These are phyloP conservation scores for Magallana ariakensis DNA, from an alignment of 1,140 invertebrate genomes.

Conservation along the genomic window DNA sequence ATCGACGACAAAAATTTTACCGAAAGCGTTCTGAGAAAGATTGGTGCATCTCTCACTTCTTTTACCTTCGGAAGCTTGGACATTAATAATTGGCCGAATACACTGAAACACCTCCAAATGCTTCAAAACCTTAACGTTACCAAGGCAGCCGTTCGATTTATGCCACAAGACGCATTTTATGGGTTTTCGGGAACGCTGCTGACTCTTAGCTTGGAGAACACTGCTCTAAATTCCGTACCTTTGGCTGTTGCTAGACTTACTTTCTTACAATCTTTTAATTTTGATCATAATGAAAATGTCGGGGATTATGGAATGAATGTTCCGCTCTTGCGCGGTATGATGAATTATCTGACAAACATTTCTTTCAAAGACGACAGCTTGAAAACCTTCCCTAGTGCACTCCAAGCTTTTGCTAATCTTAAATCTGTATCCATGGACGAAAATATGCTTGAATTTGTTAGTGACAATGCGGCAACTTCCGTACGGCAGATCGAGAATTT, in stretches of 20 bases:
- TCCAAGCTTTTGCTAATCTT: conserved; percentile 46
- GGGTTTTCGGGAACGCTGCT: conserved; percentile 51
- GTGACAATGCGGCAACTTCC: conserved; percentile 48
- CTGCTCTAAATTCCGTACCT: conserved; percentile 45
- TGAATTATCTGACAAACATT: conserved; percentile 43
- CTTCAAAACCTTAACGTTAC: conserved; percentile 49
- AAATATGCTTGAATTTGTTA: conserved; percentile 53
- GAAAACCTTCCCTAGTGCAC: conserved; percentile 46
- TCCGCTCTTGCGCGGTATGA: conserved; percentile 43
- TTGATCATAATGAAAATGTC: conserved; percentile 51
- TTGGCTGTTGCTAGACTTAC: conserved; percentile 44
- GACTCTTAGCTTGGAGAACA: conserved; percentile 44
- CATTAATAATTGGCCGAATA: conserved; percentile 45
- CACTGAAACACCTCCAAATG: conserved; percentile 45
- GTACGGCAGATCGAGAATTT: conserved; percentile 43
- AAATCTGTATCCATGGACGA: conserved; percentile 44
- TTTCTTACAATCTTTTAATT: conserved; percentile 46
- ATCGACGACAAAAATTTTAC: conserved; percentile 28
- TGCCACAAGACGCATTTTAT: conserved; percentile 50
- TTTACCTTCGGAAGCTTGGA: conserved; percentile 47
- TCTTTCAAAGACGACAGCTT: conserved; percentile 51
- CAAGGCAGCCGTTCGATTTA: conserved; percentile 9
- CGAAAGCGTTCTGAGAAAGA: conserved; percentile 40
- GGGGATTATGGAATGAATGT: conserved; percentile 53
- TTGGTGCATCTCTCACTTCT: conserved; percentile 35